Evolutionary conservation across 2,888 invertebrate species (phyloP).

Genomic region (Strigamia transsilvanica): DNA sequence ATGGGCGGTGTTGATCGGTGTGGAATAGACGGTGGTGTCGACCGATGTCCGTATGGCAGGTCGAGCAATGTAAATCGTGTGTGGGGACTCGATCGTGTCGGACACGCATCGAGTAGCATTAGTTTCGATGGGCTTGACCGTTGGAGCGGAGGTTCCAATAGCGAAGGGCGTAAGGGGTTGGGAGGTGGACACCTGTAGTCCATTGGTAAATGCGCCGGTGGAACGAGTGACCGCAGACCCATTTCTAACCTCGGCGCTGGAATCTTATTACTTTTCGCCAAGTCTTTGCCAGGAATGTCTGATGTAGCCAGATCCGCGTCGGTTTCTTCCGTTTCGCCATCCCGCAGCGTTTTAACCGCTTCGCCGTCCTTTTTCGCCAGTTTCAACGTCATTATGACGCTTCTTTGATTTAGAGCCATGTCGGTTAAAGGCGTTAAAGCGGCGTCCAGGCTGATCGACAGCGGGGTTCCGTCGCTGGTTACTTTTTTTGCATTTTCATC

Average conservation of each 20-base stretch:
- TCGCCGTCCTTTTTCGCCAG: conserved; percentile 40
- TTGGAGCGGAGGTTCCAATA: conserved; percentile 57
- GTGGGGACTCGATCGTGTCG: conserved; percentile 55
- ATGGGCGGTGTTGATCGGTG: conserved; percentile 53
- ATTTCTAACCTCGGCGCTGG: not conserved
- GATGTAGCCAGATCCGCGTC: not conserved
- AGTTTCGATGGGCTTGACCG: conserved; percentile 58
- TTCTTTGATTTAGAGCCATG: conserved; percentile 42
- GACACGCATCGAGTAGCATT: conserved; percentile 56
- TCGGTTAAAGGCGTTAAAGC: not conserved
- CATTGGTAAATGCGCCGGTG: not conserved
- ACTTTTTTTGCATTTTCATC: not conserved
- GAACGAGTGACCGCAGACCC: not conserved
- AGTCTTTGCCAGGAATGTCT: not conserved
- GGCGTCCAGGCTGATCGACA: not conserved
- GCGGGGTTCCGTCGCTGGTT: not conserved
- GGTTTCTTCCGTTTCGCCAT: not conserved
- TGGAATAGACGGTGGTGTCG: conserved; percentile 53
- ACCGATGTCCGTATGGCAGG: conserved; percentile 51
- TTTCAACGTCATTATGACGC: conserved; percentile 24
- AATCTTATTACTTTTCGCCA: not conserved
- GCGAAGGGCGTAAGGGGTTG: conserved; percentile 55
- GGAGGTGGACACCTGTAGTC: conserved; percentile 17
- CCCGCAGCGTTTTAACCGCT: not conserved
- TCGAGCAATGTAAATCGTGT: conserved; percentile 53